Base-by-base conservation (phyloP, 2,888 invertebrate species). In the Pemphredon lugubris region DNA sequence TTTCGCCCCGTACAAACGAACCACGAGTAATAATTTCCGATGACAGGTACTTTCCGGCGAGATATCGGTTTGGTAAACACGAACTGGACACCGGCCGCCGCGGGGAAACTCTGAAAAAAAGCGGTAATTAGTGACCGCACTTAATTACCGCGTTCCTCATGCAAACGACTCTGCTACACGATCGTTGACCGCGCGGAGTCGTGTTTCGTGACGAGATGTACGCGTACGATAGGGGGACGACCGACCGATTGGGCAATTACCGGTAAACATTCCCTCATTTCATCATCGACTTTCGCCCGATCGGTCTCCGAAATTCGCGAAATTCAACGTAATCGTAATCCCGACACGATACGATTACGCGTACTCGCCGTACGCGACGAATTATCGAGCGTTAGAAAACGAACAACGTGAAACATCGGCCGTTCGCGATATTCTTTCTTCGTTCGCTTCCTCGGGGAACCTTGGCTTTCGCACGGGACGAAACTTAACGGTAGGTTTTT, bases 171-270 rank as follows among this genome's bases (percentile, higher is more conserved):
- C 26, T 37, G 6, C 51, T 55, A 60, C 71, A 63, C 68, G 72
- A 68, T 60, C 66, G 72, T 79, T 48, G 69, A 68, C 72, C 75
- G 75, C 71, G 71, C 59, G 54, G 65, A 71, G 75, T 66, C 70
- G 59, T 57, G 69, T 75, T 79, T 84, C 79, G 82, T 82, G 82
- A 84, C 77, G 58, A 78, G 83, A 84, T 84, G 77, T 72, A 85
- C 83, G 83, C 75, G 81, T 55, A 61, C 57, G 82, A 82, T 83
- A 80, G 18, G 30, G 18, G 26, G 63, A 13, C 59, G 53, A 42
- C 48, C 53, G 73, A 69, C 57, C 69, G 75, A 83, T 83, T 81
- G 76, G 67, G 45, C 67, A 81, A 79, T 83, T 75, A 77, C 71
- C 51, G 45, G 16, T 20, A 50, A 51, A 59, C 45, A 42, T 20